Percentiles rank a stretch among this genome's conserved stretches.
Evolutionary conservation across 2,888 invertebrate species (phyloP).

Genomic region (Slavum lentiscoides): DNA sequence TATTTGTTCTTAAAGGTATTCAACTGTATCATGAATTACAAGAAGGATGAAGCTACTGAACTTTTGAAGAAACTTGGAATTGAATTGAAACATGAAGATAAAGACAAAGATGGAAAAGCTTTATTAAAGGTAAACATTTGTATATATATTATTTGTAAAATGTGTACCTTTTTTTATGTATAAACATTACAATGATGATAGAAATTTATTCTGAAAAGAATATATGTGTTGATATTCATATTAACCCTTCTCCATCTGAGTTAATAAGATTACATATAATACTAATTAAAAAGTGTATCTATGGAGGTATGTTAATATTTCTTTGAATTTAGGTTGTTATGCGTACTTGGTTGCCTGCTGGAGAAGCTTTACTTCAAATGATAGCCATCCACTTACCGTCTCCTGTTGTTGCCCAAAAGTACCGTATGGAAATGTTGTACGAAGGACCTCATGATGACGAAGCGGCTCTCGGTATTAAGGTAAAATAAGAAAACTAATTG

Average conservation of each 20-base stretch:
- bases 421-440: conserved; percentile 99
- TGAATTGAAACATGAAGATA: conserved; percentile 89
- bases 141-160: not conserved
- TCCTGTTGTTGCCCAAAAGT: conserved; percentile 97
- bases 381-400: conserved; percentile 99
- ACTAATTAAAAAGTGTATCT: no score
- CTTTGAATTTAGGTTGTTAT: conserved; percentile 75
- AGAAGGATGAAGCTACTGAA: conserved; percentile 88
- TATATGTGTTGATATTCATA: conserved; percentile 29
- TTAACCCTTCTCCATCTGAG: conserved; percentile 49
- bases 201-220: conserved; percentile 26
- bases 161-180: no score
- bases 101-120: conserved; percentile 94
- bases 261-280: not conserved
- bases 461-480: conserved; percentile 86
- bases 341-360: conserved; percentile 99
- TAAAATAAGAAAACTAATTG: conserved; percentile 57
- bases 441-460: conserved; percentile 98
- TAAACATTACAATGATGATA: not conserved
- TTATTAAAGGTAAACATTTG: conserved; percentile 74
- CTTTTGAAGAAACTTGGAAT: conserved; percentile 90
- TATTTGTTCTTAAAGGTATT: conserved; percentile 65
- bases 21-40: conserved; percentile 87
- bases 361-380: conserved; percentile 99
- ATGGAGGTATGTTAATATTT: no score